Percentiles rank a stretch among this genome's conserved stretches.
phyloP scores from a whole-genome alignment of 2,113 vertebrate genomes.

The Embiotoca jacksoni region DNA sequence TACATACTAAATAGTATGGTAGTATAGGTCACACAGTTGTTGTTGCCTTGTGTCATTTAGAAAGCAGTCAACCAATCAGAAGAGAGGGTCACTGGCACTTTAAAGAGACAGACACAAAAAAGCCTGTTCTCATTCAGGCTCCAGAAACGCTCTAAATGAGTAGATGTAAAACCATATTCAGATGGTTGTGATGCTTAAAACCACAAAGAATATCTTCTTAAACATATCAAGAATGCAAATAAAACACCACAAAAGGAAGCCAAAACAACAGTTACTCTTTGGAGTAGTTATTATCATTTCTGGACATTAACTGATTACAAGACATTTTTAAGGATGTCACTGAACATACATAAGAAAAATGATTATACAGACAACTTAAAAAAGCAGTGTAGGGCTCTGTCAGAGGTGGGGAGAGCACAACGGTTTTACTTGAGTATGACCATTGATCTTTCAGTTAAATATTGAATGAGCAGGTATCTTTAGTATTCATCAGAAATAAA shows the following conservation, averaged over 20 bases:
- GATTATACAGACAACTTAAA: neutral
- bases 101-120: too few relatives aligned
- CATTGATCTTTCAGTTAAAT: neutral
- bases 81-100: too few relatives aligned
- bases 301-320: conserved; percentile 6
- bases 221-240: too few relatives aligned
- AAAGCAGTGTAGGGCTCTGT: neutral
- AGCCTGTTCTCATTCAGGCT: too few relatives aligned
- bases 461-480: conserved; percentile 3
- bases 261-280: neutral
- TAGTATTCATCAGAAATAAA: conserved; percentile 18
- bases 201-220: too few relatives aligned
- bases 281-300: neutral
- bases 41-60: too few relatives aligned
- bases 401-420: neutral
- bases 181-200: too few relatives aligned
- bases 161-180: too few relatives aligned
- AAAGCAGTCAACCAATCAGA: too few relatives aligned
- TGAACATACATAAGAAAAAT: neutral
- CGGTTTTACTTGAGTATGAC: conserved; percentile 2
- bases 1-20: too few relatives aligned
- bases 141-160: too few relatives aligned
- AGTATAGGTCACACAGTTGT: too few relatives aligned
- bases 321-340: neutral
- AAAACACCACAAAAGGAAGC: neutral